These are phyloP conservation scores for Marmota flaviventris DNA, from an alignment of 2,113 vertebrate species.

Conservation along the genomic window DNA sequence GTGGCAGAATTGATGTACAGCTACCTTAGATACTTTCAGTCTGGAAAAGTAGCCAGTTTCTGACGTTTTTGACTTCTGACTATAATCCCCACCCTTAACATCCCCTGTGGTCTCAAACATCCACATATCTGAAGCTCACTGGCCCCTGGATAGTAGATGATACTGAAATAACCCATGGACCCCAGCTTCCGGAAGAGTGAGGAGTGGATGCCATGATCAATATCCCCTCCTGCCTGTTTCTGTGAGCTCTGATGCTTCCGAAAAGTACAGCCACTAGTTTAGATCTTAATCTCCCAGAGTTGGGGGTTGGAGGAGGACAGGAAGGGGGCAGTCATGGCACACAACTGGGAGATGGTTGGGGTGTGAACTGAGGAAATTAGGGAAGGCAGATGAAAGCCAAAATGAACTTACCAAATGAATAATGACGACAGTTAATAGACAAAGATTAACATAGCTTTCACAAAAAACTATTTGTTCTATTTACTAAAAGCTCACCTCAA, in stretches of 20 bases:
- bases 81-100: background rate
- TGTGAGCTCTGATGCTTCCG: background rate
- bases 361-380: background rate
- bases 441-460: background rate
- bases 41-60: background rate
- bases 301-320: rapidly evolving
- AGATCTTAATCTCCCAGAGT: background rate
- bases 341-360: background rate
- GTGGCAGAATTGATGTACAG: background rate
- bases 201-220: background rate
- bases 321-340: background rate
- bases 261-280: background rate
- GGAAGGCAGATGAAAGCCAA: background rate
- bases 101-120: background rate
- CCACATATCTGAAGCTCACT: background rate
- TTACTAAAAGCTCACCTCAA: background rate
- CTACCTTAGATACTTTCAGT: background rate
- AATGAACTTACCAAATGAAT: background rate
- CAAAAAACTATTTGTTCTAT: background rate
- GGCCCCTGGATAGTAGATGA: background rate
- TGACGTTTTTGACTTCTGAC: conserved; percentile 31
- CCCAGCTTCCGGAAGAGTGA: background rate
- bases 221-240: background rate
- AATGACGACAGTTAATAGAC: background rate
- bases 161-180: background rate